These are phyloP conservation scores for Calonectris borealis DNA, from an alignment of 2,113 vertebrate species.

Conservation along the genomic window DNA sequence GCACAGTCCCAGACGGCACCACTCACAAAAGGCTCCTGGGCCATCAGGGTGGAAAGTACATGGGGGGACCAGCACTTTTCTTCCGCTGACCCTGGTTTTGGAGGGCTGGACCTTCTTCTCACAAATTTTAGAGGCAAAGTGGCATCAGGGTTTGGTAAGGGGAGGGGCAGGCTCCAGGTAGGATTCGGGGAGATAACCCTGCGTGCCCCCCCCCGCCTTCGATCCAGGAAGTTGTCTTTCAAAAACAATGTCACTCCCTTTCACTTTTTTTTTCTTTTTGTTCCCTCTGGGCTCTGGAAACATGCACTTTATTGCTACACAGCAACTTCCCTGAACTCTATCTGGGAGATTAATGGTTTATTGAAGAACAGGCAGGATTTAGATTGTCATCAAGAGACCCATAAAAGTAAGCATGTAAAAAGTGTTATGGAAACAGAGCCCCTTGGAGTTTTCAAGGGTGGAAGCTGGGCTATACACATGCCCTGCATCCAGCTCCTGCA, in stretches of 20 bases:
- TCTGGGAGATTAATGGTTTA: constrained; percentile 73
- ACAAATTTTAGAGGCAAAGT: not conserved
- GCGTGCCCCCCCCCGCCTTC: not conserved
- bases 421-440: constrained; percentile 69
- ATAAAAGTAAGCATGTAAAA: constrained; percentile 71
- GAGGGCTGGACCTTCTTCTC: not conserved
- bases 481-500: constrained; percentile 5
- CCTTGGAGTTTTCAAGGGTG: constrained; percentile 50
- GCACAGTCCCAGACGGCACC: not conserved
- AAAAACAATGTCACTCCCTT: constrained; percentile 25
- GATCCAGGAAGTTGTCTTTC: constrained; percentile 6
- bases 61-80: not conserved
- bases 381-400: constrained; percentile 72
- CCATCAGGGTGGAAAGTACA: not conserved
- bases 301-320: constrained; percentile 43
- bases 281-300: constrained; percentile 51
- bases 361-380: constrained; percentile 73
- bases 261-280: not conserved
- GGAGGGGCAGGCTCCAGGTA: not conserved
- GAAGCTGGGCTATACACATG: constrained; percentile 3
- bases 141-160: not conserved
- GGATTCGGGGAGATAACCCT: not conserved
- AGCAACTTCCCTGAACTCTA: constrained; percentile 65
- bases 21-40: not conserved
- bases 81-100: not conserved